Conservation (phyloP, 2,113 vertebrate genomes). For the Phyllostomus hastatus region DNA sequence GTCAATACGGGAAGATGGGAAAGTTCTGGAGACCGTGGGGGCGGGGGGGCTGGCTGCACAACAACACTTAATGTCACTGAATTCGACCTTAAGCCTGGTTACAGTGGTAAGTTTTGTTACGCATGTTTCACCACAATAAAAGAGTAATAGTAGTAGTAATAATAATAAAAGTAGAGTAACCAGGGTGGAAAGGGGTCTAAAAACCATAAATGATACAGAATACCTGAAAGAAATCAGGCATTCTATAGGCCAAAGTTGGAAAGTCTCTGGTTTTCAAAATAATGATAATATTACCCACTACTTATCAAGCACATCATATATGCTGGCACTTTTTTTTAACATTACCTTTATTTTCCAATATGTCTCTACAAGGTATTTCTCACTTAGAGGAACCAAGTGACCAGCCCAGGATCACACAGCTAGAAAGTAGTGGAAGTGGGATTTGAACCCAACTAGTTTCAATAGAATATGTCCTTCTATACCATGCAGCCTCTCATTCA, state of each 20-base stretch:
- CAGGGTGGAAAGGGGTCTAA: background rate
- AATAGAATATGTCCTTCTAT: background rate
- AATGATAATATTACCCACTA: background rate
- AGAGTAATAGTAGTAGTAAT: background rate
- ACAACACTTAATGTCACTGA: background rate
- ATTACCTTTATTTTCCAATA: background rate
- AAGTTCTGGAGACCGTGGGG: background rate
- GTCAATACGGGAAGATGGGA: background rate
- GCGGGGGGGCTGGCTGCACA: background rate
- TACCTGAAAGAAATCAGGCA: background rate
- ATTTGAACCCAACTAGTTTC: background rate
- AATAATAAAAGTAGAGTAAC: background rate
- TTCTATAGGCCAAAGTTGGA: background rate
- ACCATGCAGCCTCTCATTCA: background rate
- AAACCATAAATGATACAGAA: background rate
- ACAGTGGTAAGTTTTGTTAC: background rate
- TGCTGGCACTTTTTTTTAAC: background rate
- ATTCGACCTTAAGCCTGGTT: background rate
- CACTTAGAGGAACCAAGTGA: background rate
- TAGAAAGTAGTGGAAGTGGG: background rate
- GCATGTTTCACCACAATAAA: background rate
- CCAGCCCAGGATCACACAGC: background rate
- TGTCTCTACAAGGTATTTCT: background rate
- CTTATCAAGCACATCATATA: background rate
- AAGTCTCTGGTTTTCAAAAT: background rate